Evolutionary conservation across 64 coral and sea anemone genomes (phyloP).

Genomic region (Acropora yongei): DNA sequence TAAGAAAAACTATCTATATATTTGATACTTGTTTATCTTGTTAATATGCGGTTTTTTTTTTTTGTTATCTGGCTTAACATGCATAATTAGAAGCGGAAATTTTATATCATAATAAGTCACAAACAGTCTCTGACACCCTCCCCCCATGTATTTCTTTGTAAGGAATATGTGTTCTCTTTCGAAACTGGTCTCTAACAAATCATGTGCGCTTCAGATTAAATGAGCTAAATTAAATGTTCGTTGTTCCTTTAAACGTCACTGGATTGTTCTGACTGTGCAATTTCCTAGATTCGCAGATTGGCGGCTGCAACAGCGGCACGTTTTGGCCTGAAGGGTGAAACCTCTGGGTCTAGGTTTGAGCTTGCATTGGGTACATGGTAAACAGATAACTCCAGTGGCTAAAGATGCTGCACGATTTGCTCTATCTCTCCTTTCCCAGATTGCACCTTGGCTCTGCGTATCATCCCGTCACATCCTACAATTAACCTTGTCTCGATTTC

Average conservation of each 20-base stretch:
- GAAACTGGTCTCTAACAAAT: background rate
- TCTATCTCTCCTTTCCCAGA: slow-evolving; percentile 11
- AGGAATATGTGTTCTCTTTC: slow-evolving; percentile 12
- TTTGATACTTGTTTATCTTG: too few relatives aligned
- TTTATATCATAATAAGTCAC: too few relatives aligned
- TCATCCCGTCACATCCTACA: background rate
- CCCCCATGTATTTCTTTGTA: background rate
- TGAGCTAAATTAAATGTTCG: background rate
- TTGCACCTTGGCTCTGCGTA: background rate
- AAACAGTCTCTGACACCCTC: background rate
- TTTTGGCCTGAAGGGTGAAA: background rate
- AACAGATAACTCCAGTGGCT: slow-evolving; percentile 15
- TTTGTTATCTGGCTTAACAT: too few relatives aligned
- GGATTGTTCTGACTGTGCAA: background rate
- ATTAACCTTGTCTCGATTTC: slow-evolving; percentile 2
- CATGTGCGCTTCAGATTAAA: background rate
- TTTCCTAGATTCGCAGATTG: background rate
- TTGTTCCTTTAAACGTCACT: background rate
- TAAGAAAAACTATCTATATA: too few relatives aligned
- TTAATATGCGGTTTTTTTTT: too few relatives aligned
- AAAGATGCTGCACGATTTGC: slow-evolving; percentile 21
- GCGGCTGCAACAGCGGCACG: background rate
- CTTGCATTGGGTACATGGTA: background rate
- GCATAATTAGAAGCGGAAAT: too few relatives aligned
- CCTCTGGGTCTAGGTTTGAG: background rate